phyloP scores from a whole-genome alignment of 30 jellyfish, hydroid and myxozoan species.

The Cassiopea xamachana region DNA sequence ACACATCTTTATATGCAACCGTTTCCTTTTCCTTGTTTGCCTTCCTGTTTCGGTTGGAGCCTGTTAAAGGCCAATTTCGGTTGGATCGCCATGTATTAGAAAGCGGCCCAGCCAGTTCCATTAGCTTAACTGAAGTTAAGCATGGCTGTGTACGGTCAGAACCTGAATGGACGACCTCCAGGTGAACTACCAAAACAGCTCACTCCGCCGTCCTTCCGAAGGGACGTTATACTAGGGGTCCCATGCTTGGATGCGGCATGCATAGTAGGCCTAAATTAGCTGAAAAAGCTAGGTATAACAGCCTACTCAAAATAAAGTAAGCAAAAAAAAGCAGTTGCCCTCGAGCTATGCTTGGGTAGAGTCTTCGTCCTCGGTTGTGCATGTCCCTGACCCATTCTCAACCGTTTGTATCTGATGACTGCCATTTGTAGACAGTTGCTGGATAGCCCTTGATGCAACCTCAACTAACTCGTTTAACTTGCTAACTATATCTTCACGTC shows the following conservation, averaged over 20 bases:
- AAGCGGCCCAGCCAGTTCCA: not conserved
- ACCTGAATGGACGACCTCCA: no score
- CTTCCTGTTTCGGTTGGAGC: not conserved
- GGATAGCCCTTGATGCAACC: not conserved
- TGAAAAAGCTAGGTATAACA: no score
- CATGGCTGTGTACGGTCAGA: no score
- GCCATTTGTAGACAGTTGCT: not conserved
- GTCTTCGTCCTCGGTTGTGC: not conserved
- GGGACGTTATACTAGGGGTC: no score
- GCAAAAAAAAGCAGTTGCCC: not conserved
- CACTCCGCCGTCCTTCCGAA: no score
- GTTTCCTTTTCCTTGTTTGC: conserved; percentile 20
- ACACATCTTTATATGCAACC: conserved; percentile 25
- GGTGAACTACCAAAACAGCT: no score
- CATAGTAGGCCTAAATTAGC: no score
- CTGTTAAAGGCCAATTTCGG: not conserved
- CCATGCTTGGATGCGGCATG: no score
- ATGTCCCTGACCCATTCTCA: not conserved
- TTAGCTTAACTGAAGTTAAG: no score
- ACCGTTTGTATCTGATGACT: not conserved
- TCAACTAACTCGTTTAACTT: not conserved
- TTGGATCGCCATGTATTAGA: not conserved
- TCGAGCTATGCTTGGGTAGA: not conserved
- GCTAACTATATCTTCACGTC: not conserved
- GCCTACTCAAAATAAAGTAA: no score